Evolutionary conservation across 2,113 vertebrate species (phyloP), one percentile per base, ranked within the genome.

Genomic region (Copsychus sechellarum): DNA sequence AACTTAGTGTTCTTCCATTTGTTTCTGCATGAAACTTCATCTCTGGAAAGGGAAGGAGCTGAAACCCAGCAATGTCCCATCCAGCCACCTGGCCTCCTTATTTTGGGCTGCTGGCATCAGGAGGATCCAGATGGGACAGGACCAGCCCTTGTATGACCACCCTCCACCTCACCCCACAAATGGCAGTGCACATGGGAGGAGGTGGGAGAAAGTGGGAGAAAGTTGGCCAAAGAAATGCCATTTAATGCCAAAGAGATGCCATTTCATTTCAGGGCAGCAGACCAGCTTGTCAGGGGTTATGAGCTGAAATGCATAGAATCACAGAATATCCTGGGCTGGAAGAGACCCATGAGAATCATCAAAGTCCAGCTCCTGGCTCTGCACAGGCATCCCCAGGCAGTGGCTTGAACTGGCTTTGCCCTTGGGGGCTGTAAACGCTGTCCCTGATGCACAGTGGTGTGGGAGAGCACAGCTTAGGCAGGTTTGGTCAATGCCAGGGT

Each of bases 351-450:
- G 42, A 48, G n/a, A 21, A 34, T 64, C 34, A 34, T 48, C 42
- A 5, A 48, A 71, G 13, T 40, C 74, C 31, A 33, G 0, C 14
- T 72, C 25, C 18, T 56, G 34, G 34, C 18, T 34, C 76, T 43
- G 65, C 26, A 57, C 50, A 16, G 51, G 8, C 23, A 15, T 38
- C 18, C 34, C 14, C 34, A 6, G 53, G 29, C 25, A 60, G 72
- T 4, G 6, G 28, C 25, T 42, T 4, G 2, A 67, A 9, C 4
- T 12, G 24, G 10, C 42, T 74, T 9, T 91, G 80, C 45, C 65
- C 17, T 0, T 9, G 0, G 0, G 13, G 26, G n/a, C 42, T 62
- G 26, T 22, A 51, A 26, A 43, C 0, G 4, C 36, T 53, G 23
- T 38, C 53, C 26, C 54, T 45, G 45, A 38, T 33, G 33, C 54